These are phyloP conservation scores for Alfaro cultratus DNA, from an alignment of 2,797 vertebrate genomes.

Conservation along the genomic window DNA sequence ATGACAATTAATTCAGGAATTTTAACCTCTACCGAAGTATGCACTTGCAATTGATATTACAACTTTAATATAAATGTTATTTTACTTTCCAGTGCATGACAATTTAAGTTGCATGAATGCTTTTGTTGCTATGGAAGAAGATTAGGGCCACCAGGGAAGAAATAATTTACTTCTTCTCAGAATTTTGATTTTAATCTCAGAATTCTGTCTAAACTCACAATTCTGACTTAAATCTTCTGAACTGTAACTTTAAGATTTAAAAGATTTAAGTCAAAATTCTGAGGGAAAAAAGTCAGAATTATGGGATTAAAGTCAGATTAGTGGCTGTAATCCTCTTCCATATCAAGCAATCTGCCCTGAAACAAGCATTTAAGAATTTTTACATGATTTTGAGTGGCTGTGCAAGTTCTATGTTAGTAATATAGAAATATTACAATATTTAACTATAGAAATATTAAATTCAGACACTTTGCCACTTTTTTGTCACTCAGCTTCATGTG, in stretches of 20 bases:
- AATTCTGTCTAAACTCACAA: too few relatives aligned
- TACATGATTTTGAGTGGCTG: not conserved
- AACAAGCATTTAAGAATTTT: not conserved
- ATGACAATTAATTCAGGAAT: not conserved
- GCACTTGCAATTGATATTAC: not conserved
- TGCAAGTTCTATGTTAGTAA: not conserved
- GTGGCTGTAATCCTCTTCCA: too few relatives aligned
- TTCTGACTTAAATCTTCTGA: too few relatives aligned
- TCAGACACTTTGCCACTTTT: conserved; percentile 4
- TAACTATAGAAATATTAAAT: conserved; percentile 1
- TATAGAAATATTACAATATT: too few relatives aligned
- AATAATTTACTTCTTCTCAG: too few relatives aligned
- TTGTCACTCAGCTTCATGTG: conserved; percentile 45
- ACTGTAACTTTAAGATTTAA: too few relatives aligned
- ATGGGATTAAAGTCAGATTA: too few relatives aligned
- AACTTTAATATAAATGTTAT: not conserved
- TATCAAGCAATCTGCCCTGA: not conserved
- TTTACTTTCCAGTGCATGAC: not conserved
- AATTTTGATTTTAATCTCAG: too few relatives aligned
- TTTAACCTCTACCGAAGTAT: not conserved
- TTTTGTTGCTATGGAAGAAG: not conserved
- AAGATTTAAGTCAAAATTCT: too few relatives aligned
- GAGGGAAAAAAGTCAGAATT: too few relatives aligned
- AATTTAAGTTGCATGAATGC: not conserved
- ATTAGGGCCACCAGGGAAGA: too few relatives aligned